Evolutionary conservation across 2,797 vertebrate genomes (phyloP), one percentile per base, ranked within the genome.

Genomic region (Nannoperca australis): DNA sequence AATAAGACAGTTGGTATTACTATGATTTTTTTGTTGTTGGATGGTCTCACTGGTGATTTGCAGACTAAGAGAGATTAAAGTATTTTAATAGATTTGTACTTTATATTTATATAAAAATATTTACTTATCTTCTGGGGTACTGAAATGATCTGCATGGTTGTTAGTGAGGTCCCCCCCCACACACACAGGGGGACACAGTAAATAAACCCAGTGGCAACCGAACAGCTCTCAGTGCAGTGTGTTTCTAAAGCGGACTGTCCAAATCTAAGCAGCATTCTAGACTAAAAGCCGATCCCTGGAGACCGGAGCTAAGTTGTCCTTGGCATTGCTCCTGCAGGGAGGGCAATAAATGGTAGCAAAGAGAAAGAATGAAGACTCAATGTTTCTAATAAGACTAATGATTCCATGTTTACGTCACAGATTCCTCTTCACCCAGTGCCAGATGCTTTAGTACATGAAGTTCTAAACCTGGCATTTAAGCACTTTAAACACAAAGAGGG

Each of bases 401-500:
- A 79, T 77, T 85, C 70, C 7, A 42, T 90, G 79, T 92, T 89
- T 90, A 54, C 68, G 63, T 87, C 95, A 88, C 94, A 99, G 98
- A 99, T 99, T 96, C 98, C 98, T 95, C 97, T 99, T 95, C 98
- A 99, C 95, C 98, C 98, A 90, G 98, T 99, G 94, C 98, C 98
- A 93, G 98, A 99, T 94, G 96, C 96, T 94, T 97, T 99, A 96
- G 97, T 99, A 95, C 98, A 99, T 73, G 98, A 99, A 97, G 98
- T 99, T 94, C 97, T 99, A 89, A 99, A 98, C 95, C 96, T 99
- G 96, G 98, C 98, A 94, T 99, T 99, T 94, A 99, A 99, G 97
- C 98, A 99, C 98, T 99, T 99, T 99, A 99, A 99, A 97, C 98
- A 99, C 93, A 99, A 98, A 96, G 98, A 99, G 96, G 98, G 98